Evolutionary conservation across 1,140 invertebrate genomes (phyloP).

Genomic region (Bombus terrestris): DNA sequence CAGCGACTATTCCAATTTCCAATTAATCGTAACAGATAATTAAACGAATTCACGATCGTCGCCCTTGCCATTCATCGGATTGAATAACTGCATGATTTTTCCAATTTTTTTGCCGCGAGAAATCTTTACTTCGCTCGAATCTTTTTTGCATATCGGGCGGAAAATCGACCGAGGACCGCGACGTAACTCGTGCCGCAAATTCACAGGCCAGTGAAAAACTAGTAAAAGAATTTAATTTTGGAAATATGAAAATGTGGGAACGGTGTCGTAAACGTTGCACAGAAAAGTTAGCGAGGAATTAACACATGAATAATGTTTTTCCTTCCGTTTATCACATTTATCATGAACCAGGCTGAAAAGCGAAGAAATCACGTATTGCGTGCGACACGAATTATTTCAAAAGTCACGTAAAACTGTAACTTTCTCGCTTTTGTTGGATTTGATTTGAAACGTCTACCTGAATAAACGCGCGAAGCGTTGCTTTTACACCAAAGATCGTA

Average conservation of each 20-base stretch:
- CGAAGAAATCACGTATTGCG: slow-evolving; percentile 9
- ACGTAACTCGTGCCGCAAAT: not conserved
- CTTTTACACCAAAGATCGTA: too few relatives aligned
- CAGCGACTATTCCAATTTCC: not conserved
- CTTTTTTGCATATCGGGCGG: too few relatives aligned
- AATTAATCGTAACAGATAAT: not conserved
- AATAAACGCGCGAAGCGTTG: too few relatives aligned
- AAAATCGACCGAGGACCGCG: too few relatives aligned
- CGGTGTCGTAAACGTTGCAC: not conserved
- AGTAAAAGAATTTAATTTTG: not conserved
- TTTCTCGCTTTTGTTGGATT: not conserved
- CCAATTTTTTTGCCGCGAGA: too few relatives aligned
- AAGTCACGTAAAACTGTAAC: slow-evolving; percentile 25
- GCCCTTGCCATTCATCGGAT: fast-evolving
- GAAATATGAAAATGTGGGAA: not conserved
- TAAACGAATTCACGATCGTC: not conserved
- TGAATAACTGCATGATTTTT: not conserved
- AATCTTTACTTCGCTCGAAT: too few relatives aligned
- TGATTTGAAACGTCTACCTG: too few relatives aligned
- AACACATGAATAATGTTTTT: not conserved
- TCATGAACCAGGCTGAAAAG: not conserved
- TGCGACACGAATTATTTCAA: not conserved
- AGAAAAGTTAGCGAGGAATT: slow-evolving; percentile 7
- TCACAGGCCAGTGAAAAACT: not conserved
- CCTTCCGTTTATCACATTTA: slow-evolving; percentile 16